These are phyloP conservation scores for Syngnathoides biaculeatus DNA, from an alignment of 2,113 vertebrate species.

Conservation along the genomic window DNA sequence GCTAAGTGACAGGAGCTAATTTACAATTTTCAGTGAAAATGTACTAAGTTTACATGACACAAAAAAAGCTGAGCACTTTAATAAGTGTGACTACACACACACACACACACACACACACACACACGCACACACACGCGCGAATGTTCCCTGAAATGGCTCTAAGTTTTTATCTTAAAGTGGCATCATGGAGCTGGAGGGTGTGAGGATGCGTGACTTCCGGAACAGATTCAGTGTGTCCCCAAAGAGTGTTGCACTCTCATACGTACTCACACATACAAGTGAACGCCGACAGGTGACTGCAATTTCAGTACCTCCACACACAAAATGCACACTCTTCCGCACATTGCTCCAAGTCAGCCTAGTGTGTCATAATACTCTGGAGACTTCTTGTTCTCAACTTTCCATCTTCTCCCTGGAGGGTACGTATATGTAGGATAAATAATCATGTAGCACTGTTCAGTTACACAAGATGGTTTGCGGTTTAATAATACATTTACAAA, in stretches of 20 bases:
- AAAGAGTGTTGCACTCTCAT: conserved; percentile 20
- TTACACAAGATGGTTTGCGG: not conserved
- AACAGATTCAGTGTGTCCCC: conserved; percentile 47
- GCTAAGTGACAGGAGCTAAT: not conserved
- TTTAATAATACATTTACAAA: not conserved
- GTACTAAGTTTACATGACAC: conserved; percentile 19
- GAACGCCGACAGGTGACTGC: conserved; percentile 3
- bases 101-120: not conserved
- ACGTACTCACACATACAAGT: conserved; percentile 9
- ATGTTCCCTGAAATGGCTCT: conserved; percentile 48
- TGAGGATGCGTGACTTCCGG: conserved; percentile 45
- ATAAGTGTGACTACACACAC: conserved; percentile 18
- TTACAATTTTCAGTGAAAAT: conserved; percentile 20
- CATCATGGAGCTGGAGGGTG: conserved; percentile 53
- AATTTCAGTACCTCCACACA: not conserved
- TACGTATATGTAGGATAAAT: not conserved
- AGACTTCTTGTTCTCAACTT: conserved; percentile 26
- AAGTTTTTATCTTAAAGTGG: conserved; percentile 61
- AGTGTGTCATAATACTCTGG: conserved; percentile 22
- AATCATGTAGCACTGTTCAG: not conserved
- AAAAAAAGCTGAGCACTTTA: conserved; percentile 26
- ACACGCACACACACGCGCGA: not conserved
- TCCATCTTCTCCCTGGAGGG: conserved; percentile 8
- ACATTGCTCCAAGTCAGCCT: conserved; percentile 7
- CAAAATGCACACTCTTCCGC: conserved; percentile 10